phyloP scores from a whole-genome alignment of 2,113 vertebrate species.

The Coptodon rendalli region DNA sequence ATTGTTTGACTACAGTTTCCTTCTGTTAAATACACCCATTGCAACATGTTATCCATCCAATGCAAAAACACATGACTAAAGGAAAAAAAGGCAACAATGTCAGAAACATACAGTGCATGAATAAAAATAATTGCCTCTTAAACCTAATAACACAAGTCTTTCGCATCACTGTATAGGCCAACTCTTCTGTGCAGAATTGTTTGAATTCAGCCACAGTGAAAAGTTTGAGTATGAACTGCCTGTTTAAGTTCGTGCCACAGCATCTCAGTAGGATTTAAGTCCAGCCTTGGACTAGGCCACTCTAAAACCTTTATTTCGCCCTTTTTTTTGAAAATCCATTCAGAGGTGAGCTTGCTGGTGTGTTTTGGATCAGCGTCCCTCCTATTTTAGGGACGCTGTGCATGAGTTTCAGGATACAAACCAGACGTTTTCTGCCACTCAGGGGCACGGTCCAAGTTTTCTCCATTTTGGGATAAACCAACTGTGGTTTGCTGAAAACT shows the following conservation, averaged over 20 bases:
- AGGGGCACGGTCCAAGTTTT: neutral
- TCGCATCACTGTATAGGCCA: neutral
- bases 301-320: neutral
- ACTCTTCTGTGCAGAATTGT: neutral
- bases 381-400: neutral
- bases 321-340: neutral
- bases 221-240: neutral
- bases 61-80: neutral
- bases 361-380: neutral
- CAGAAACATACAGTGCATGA: neutral
- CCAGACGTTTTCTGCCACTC: neutral
- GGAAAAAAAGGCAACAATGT: neutral
- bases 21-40: neutral
- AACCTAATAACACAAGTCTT: neutral
- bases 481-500: neutral
- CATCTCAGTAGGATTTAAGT: neutral
- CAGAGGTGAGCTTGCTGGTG: neutral
- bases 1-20: neutral
- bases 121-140: neutral
- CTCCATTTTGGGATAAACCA: neutral
- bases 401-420: neutral
- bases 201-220: neutral
- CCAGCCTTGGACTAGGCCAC: neutral
- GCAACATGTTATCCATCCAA: neutral
- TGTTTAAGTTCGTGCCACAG: neutral